A percentile compares a stretch with the other conserved stretches of the same genome.
Conservation (phyloP, 2,113 vertebrate genomes). For the Thomomys bottae region DNA sequence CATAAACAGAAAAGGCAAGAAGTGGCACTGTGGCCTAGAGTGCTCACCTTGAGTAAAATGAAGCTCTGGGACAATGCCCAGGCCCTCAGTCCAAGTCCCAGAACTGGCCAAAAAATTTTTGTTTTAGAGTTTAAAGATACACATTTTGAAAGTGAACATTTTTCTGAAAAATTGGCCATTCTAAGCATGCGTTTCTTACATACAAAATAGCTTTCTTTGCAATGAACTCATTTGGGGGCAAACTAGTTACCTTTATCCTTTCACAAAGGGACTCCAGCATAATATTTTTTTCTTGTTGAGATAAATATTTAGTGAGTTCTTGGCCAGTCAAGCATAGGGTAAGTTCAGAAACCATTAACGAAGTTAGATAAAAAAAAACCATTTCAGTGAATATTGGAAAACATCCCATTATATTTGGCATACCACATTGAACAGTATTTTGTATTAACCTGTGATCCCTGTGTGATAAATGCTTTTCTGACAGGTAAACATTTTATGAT, state of each 20-base stretch:
- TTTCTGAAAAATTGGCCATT: background rate
- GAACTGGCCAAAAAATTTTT: background rate
- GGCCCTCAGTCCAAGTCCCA: too few relatives aligned
- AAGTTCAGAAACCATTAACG: background rate
- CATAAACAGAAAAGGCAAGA: too few relatives aligned
- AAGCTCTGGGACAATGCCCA: too few relatives aligned
- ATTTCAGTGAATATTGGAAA: background rate
- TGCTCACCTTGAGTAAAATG: too few relatives aligned
- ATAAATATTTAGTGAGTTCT: background rate
- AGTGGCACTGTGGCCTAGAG: too few relatives aligned
- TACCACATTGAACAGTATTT: background rate
- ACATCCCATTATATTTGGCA: background rate
- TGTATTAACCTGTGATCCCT: background rate
- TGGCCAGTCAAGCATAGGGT: background rate
- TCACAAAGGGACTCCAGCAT: background rate
- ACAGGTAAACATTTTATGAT: background rate
- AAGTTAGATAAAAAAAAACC: background rate
- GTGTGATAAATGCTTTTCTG: background rate
- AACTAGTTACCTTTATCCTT: background rate
- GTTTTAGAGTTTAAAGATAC: conserved; percentile 3
- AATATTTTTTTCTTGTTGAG: background rate
- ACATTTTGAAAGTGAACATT: conserved; percentile 4
- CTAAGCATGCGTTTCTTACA: background rate
- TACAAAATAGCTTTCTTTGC: background rate
- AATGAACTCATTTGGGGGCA: background rate